Evolutionary conservation across 2,113 vertebrate species (phyloP).

Genomic region (Willisornis vidua): DNA sequence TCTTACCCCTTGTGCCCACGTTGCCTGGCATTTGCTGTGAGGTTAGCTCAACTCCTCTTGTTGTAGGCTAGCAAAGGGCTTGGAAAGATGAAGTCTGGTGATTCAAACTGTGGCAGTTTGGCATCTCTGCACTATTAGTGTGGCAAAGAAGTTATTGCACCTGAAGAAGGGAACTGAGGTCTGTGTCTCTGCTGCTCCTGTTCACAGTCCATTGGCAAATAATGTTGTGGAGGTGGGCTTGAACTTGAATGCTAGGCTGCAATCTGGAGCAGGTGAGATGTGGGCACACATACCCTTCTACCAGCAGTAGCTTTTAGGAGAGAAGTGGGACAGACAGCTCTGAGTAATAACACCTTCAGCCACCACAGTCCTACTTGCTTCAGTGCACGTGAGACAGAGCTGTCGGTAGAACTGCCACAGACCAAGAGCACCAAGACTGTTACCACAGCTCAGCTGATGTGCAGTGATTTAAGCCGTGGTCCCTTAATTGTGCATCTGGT

Average conservation of each 20-base stretch:
- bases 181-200: neutral
- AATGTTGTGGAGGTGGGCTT: neutral
- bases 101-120: constrained; percentile 25
- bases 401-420: neutral
- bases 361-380: constrained; percentile 28
- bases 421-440: neutral
- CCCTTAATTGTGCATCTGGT: neutral
- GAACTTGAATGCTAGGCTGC: neutral
- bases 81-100: constrained; percentile 26
- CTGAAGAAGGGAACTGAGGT: neutral
- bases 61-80: constrained; percentile 51
- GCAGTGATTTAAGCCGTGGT: constrained; percentile 20
- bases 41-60: constrained; percentile 34
- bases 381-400: constrained; percentile 44
- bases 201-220: neutral
- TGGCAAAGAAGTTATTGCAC: neutral
- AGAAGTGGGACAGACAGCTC: constrained; percentile 61
- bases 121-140: neutral
- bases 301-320: constrained; percentile 8
- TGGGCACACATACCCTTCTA: neutral
- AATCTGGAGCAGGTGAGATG: neutral
- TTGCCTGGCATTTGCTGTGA: constrained; percentile 46
- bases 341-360: constrained; percentile 62
- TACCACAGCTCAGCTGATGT: constrained; percentile 25
- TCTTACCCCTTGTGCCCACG: neutral